Conservation (phyloP, 2,113 vertebrate species). For the Todiramphus chloris region DNA sequence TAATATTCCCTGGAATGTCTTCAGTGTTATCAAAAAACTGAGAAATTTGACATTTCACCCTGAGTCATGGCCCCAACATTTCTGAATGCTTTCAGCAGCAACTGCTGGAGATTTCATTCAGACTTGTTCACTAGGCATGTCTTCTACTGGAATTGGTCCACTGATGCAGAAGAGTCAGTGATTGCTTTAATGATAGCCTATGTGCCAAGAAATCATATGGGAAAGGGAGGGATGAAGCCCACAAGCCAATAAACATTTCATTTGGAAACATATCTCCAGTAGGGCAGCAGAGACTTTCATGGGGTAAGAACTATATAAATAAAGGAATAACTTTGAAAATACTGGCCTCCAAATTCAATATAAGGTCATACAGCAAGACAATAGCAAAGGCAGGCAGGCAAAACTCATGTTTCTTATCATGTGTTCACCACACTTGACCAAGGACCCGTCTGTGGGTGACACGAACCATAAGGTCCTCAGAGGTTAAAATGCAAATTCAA, state of each 20-base stretch:
- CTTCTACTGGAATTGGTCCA: background rate
- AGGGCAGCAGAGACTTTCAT: background rate
- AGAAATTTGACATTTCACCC: background rate
- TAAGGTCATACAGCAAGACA: background rate
- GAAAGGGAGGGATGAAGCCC: background rate
- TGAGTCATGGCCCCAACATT: fast-evolving
- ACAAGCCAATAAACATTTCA: background rate
- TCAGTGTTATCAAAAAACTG: background rate
- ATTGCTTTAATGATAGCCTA: background rate
- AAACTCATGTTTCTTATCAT: background rate
- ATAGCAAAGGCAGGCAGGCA: background rate
- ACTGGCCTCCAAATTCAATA: background rate
- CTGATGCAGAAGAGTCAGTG: background rate
- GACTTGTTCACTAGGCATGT: background rate
- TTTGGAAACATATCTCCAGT: background rate
- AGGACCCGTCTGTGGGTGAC: background rate
- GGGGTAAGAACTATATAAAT: background rate
- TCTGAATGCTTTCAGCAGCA: background rate
- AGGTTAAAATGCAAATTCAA: background rate
- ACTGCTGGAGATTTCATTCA: background rate
- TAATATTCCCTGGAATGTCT: background rate
- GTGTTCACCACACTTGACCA: background rate
- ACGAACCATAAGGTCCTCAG: background rate
- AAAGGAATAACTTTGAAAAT: background rate
- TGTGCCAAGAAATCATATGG: background rate